These are phyloP conservation scores for Mya arenaria DNA, from an alignment of 1,140 invertebrate species.

Conservation along the genomic window DNA sequence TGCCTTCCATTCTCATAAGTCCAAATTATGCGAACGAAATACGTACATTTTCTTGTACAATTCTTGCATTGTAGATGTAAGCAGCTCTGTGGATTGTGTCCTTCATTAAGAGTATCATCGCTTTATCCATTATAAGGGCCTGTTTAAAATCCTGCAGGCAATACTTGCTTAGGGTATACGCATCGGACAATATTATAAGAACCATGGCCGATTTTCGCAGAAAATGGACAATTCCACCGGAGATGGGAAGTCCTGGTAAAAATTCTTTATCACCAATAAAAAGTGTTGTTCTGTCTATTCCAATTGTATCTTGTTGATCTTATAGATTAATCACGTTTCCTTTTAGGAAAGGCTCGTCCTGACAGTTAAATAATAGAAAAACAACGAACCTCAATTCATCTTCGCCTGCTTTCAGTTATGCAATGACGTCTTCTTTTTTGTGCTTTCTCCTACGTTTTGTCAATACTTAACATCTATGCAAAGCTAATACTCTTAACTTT, in stretches of 20 bases:
- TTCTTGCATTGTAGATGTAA: slow-evolving; percentile 16
- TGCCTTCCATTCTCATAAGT: neutral
- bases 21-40: slow-evolving; percentile 15
- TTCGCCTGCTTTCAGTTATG: neutral
- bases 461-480: too few species aligned
- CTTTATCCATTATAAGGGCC: neutral
- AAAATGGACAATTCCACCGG: neutral
- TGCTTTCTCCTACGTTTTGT: neutral
- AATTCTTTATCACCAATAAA: neutral
- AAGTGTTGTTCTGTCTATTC: neutral
- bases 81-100: neutral
- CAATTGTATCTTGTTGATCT: neutral
- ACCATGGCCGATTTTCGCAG: neutral
- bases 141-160: neutral
- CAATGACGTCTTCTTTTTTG: neutral
- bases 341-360: neutral
- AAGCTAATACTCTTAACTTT: too few species aligned
- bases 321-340: neutral
- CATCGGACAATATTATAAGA: neutral
- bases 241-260: neutral
- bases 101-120: slow-evolving; percentile 20
- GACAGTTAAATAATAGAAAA: slow-evolving; percentile 7
- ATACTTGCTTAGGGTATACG: neutral
- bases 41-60: slow-evolving; percentile 11
- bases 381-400: neutral